Conservation (phyloP, 2,113 vertebrate genomes). For the Lamprotornis superbus region DNA sequence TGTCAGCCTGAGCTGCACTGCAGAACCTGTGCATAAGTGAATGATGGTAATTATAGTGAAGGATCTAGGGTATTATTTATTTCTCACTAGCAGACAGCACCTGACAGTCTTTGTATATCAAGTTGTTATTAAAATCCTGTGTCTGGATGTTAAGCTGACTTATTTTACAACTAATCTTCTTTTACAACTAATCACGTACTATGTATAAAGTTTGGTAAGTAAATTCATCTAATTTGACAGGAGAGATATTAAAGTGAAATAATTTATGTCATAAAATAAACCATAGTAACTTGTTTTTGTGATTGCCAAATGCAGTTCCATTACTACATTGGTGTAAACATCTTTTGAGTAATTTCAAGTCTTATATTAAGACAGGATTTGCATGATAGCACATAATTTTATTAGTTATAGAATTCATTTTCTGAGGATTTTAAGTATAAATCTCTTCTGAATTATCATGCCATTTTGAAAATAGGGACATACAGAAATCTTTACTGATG, state of each 20-base stretch:
- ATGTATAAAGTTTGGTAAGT: constrained; percentile 67
- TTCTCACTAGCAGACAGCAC: constrained; percentile 60
- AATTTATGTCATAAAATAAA: constrained; percentile 65
- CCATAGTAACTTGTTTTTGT: constrained; percentile 45
- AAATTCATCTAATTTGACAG: constrained; percentile 74
- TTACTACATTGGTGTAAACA: constrained; percentile 57
- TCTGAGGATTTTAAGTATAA: background rate
- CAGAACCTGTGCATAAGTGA: constrained; percentile 15
- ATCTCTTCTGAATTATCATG: constrained; percentile 40
- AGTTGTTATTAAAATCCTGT: constrained; percentile 70
- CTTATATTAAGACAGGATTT: constrained; percentile 47
- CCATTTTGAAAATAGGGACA: background rate
- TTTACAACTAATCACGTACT: constrained; percentile 66
- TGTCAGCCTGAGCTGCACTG: background rate
- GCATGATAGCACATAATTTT: constrained; percentile 52
- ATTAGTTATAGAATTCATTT: constrained; percentile 44
- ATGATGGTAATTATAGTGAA: constrained; percentile 64
- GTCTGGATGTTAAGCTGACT: constrained; percentile 63
- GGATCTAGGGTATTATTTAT: constrained; percentile 59
- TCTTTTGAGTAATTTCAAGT: constrained; percentile 43
- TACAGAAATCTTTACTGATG: constrained; percentile 23
- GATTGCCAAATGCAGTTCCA: constrained; percentile 56
- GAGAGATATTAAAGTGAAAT: constrained; percentile 67
- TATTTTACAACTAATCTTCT: constrained; percentile 71
- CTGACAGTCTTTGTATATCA: constrained; percentile 68